Percentiles rank a stretch among this genome's conserved stretches.
phyloP scores from a whole-genome alignment of 2,113 vertebrate genomes.

The Rhabdornis inornatus region DNA sequence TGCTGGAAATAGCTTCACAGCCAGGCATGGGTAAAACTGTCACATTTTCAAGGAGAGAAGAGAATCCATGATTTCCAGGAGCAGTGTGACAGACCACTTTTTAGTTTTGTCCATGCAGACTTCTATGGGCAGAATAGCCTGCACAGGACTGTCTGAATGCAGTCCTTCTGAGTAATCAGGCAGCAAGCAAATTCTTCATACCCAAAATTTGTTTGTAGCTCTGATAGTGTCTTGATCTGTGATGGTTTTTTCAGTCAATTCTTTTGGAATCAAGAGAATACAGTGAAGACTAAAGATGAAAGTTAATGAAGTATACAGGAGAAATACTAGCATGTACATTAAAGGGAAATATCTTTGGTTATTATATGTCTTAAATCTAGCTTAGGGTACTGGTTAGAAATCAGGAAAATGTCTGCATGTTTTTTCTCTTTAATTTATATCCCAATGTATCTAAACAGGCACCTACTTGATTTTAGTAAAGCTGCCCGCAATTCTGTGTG shows the following conservation, averaged over 20 bases:
- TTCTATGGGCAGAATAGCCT: background rate
- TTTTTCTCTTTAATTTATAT: background rate
- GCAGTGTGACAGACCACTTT: background rate
- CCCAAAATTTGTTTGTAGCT: background rate
- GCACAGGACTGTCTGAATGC: background rate
- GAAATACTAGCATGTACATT: background rate
- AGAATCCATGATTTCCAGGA: background rate
- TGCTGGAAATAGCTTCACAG: background rate
- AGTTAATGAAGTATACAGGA: background rate
- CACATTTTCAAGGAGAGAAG: background rate
- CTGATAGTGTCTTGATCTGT: background rate
- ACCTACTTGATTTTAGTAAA: background rate
- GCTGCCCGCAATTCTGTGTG: background rate
- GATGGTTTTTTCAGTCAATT: background rate
- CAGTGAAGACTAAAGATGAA: background rate
- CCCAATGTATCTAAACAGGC: background rate
- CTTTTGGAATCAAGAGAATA: background rate
- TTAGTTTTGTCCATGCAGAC: background rate
- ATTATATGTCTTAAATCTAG: background rate
- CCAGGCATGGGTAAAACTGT: background rate
- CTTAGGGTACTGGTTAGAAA: background rate
- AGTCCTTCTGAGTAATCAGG: fast-evolving
- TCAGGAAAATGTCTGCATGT: background rate
- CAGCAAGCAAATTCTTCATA: background rate
- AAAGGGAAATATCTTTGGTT: background rate